phyloP scores from a whole-genome alignment of 2,113 vertebrate genomes.

The Leptocoma aspasia region DNA sequence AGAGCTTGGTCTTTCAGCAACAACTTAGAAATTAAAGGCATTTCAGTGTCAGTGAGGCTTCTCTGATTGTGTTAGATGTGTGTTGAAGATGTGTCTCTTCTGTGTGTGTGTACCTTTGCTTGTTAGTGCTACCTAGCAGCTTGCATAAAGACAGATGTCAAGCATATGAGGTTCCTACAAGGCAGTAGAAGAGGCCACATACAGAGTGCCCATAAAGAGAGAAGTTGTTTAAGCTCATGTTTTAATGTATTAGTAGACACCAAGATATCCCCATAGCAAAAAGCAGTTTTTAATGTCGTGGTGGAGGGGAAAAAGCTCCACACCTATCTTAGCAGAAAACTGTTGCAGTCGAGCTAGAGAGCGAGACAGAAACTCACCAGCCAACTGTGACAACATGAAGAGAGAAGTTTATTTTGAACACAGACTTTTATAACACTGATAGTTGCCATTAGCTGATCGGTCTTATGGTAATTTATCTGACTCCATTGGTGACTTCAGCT shows the following conservation, averaged over 20 bases:
- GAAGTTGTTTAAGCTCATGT: not conserved
- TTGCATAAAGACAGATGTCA: not conserved
- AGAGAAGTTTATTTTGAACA: too few relatives aligned
- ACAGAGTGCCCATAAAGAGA: not conserved
- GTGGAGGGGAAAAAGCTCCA: not conserved
- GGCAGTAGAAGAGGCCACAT: not conserved
- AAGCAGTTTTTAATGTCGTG: not conserved
- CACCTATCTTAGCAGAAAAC: not conserved
- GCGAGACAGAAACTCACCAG: too few relatives aligned
- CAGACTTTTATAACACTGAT: too few relatives aligned
- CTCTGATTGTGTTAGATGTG: not conserved
- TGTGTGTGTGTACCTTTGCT: not conserved
- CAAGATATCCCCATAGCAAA: not conserved
- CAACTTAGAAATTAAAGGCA: not conserved
- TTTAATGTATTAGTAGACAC: not conserved
- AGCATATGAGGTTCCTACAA: not conserved
- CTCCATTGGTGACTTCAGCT: too few relatives aligned
- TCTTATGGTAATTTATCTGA: too few relatives aligned
- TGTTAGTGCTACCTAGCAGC: not conserved
- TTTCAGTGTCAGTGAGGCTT: not conserved
- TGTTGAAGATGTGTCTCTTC: too few relatives aligned
- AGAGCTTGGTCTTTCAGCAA: not conserved
- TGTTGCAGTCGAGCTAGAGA: too few relatives aligned
- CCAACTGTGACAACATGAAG: too few relatives aligned
- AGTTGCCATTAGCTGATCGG: too few relatives aligned